Evolutionary conservation across 35 echinoderm and acorn worm species (phyloP), one percentile per base, ranked within the genome.

Genomic region (Lytechinus variegatus): DNA sequence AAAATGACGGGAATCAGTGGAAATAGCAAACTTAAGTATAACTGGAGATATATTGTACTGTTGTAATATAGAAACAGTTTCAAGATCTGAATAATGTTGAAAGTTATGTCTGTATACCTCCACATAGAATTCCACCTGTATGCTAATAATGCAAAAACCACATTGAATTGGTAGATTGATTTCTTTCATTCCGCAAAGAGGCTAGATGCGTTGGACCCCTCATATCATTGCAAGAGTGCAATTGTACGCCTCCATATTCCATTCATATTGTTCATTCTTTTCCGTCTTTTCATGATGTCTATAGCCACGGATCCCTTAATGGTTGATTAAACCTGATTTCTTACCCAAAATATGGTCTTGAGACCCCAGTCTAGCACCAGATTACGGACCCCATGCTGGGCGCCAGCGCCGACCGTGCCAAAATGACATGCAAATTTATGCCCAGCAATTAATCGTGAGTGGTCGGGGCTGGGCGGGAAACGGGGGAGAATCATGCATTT

Each of bases 371-470:
- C 66, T n/a, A 79, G 66, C 19, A 79, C 66, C 14, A 79, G 66
- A 79, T 79, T 79, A 79, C 66, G 88, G 27, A 90, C 88, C 88
- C 28, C 88, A 90, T 16, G 88, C 88, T 90, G 88, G 88, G 29
- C 28, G 33, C 21, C 21, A 90, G 88, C 88, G 88, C 88, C 88
- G 4, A 14, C 14, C 28, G 88, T 90, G 88, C 52, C 1, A 90
- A 90, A 90, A 90, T 44, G 10, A 90, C 88, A 90, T 90, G 88
- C 88, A 90, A 90, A 90, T 90, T 90, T 90, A 90, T 90, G 88
- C 66, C 88, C 27, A 12, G 10, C 88, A 90, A 90, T 90, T 90
- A 29, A 90, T 90, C 0, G 88, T 10, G 88, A 54, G 28, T 52
- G 52, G 28, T 10, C 10, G 33, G 16, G 88, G 66, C 66, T 79